Conservation (phyloP, 2,797 vertebrate species). For the Alcedo atthis region DNA sequence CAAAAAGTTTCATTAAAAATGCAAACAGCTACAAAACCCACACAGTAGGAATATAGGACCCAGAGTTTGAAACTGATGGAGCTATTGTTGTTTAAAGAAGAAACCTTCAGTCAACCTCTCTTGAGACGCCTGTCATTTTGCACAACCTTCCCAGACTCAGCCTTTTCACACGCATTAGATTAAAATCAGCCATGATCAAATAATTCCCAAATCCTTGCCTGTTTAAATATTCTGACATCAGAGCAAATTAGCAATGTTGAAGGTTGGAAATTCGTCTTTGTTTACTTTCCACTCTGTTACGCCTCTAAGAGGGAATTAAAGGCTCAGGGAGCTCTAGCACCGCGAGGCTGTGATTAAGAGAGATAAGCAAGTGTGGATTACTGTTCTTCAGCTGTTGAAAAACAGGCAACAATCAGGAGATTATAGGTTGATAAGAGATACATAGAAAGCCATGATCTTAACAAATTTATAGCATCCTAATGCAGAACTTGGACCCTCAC, state of each 20-base stretch:
- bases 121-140: constrained; percentile 77
- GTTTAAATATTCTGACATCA: constrained; percentile 86
- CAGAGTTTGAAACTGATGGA: constrained; percentile 63
- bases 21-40: constrained; percentile 25
- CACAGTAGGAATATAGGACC: constrained; percentile 16
- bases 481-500: not conserved
- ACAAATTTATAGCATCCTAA: constrained; percentile 65
- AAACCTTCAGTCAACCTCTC: constrained; percentile 75
- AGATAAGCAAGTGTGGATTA: constrained; percentile 83
- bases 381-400: constrained; percentile 80
- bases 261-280: constrained; percentile 83
- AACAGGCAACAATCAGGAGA: constrained; percentile 81
- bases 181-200: constrained; percentile 81
- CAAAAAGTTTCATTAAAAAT: constrained; percentile 48
- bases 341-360: constrained; percentile 82
- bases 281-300: constrained; percentile 85
- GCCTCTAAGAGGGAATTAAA: constrained; percentile 84
- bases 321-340: constrained; percentile 78
- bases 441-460: constrained; percentile 73
- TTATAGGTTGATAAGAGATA: constrained; percentile 78
- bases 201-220: constrained; percentile 79
- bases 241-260: constrained; percentile 84
- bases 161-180: constrained; percentile 79
- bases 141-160: constrained; percentile 71
- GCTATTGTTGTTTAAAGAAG: constrained; percentile 75